Conservation (phyloP, 2,888 invertebrate species). For the Mylabris sibirica region DNA sequence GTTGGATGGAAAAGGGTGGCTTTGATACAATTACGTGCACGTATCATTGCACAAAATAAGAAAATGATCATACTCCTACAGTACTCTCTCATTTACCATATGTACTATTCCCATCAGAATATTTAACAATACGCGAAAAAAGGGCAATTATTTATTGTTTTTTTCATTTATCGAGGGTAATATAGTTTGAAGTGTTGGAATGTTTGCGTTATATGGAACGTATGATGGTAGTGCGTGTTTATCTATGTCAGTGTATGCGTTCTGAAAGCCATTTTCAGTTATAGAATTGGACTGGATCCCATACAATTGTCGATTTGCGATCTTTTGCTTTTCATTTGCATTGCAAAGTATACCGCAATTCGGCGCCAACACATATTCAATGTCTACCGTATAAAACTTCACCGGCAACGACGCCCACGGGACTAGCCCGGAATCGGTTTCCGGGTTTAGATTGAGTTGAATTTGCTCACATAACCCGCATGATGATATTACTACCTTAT, state of each 20-base stretch:
- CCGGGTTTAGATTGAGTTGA: slow-evolving; percentile 62
- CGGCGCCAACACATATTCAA: slow-evolving; percentile 55
- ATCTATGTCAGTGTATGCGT: slow-evolving; percentile 37
- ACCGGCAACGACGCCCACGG: slow-evolving; percentile 58
- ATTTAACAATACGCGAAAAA: not conserved
- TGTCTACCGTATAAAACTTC: slow-evolving; percentile 55
- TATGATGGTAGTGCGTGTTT: not conserved
- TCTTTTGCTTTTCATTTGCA: slow-evolving; percentile 63
- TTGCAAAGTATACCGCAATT: slow-evolving; percentile 61
- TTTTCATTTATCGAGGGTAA: not conserved
- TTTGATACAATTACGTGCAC: slow-evolving; percentile 9
- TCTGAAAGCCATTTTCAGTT: slow-evolving; percentile 57
- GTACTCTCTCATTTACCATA: slow-evolving; percentile 18
- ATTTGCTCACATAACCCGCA: slow-evolving; percentile 58
- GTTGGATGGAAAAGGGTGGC: slow-evolving; percentile 9
- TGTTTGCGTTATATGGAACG: not conserved
- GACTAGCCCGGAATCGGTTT: slow-evolving; percentile 59
- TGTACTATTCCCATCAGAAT: slow-evolving; percentile 22
- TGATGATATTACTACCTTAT: slow-evolving; percentile 58
- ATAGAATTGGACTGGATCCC: slow-evolving; percentile 58
- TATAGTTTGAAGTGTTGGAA: no score
- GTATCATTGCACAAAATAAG: slow-evolving; percentile 23
- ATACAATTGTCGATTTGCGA: slow-evolving; percentile 61
- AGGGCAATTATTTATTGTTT: not conserved
- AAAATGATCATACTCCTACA: not conserved